Evolutionary conservation across 2,888 invertebrate species (phyloP), one percentile per base, ranked within the genome.

Genomic region (Sphaerophoria taeniata): DNA sequence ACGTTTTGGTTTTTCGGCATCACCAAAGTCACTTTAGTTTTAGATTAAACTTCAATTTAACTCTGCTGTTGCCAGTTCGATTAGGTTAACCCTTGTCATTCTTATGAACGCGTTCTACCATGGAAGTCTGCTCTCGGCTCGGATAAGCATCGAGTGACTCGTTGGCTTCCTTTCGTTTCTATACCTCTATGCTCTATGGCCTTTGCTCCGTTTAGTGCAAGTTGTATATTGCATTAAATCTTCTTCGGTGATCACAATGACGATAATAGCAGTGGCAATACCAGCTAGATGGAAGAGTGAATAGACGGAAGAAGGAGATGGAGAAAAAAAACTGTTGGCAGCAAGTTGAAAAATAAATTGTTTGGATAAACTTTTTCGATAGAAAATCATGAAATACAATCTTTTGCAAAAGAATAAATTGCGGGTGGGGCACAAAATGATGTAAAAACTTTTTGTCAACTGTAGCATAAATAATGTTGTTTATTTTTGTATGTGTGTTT

Each of bases 1-100:
- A 56, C 60, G 71, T 67, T 60, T 80, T 36, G 47, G 49, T 67
- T 61, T 43, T 69, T n/a, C 71, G 75, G 45, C 65, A 79, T n/a
- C n/a, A n/a, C n/a, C 56, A 65, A 60, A 80, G 71, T 80, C 84
- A 84, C 80, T 84, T 84, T 75, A 72, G 84, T 75, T 84, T 75
- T 80, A 75, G 84, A 84, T 80, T 84, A 84, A 80, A 84, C 80
- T 84, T 84, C 84, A 80, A 84, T 84, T 80, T 84, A 80, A 84
- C 79, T 84, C 80, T 84, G 74, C 84, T 84, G 84, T n/a, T n/a
- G n/a, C 74, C 84, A 80, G 75, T 84, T 84, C 80, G 84, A 84
- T 84, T 84, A 84, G 71, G 74, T 80, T 84, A 84, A 84, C 84
- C 84, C 70, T 80, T 65, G 75, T 84, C 84, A 75, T 49, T 43